phyloP scores from a whole-genome alignment of 2,797 vertebrate species.

The Melanotaenia parkinsoni region DNA sequence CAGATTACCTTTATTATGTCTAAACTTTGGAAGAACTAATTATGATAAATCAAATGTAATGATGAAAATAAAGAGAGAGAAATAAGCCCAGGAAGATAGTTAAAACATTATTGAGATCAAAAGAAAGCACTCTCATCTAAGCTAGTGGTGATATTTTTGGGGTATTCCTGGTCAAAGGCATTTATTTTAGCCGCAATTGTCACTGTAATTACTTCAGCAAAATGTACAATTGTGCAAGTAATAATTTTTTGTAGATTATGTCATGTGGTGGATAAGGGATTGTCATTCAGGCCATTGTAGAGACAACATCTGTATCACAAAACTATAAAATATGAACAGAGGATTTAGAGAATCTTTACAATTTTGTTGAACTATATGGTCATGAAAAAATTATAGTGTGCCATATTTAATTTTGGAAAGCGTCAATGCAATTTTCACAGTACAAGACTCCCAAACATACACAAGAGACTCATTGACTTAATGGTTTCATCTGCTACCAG shows the following conservation, averaged over 20 bases:
- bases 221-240: conserved; percentile 10
- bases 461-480: conserved; percentile 88
- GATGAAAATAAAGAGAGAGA: conserved; percentile 38
- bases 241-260: conserved; percentile 25
- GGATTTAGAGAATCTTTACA: neutral
- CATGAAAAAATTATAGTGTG: neutral
- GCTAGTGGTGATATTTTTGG: conserved; percentile 6
- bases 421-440: conserved; percentile 85
- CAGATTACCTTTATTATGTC: neutral
- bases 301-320: conserved; percentile 9
- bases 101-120: conserved; percentile 29
- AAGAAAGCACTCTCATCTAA: conserved; percentile 22
- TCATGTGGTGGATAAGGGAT: conserved; percentile 5
- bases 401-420: conserved; percentile 10
- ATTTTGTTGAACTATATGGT: conserved; percentile 9
- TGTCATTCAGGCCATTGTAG: conserved; percentile 6
- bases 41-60: conserved; percentile 42
- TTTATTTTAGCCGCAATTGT: conserved; percentile 23
- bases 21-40: conserved; percentile 25
- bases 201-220: conserved; percentile 26
- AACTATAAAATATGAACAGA: conserved; percentile 9
- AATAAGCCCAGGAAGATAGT: conserved; percentile 25
- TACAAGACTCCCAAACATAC: conserved; percentile 82
- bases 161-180: conserved; percentile 21
- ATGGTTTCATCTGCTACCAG: conserved; percentile 90